Evolutionary conservation across 1,140 invertebrate genomes (phyloP), one percentile per base, ranked within the genome.

Genomic region (Daktulosphaira vitifoliae): DNA sequence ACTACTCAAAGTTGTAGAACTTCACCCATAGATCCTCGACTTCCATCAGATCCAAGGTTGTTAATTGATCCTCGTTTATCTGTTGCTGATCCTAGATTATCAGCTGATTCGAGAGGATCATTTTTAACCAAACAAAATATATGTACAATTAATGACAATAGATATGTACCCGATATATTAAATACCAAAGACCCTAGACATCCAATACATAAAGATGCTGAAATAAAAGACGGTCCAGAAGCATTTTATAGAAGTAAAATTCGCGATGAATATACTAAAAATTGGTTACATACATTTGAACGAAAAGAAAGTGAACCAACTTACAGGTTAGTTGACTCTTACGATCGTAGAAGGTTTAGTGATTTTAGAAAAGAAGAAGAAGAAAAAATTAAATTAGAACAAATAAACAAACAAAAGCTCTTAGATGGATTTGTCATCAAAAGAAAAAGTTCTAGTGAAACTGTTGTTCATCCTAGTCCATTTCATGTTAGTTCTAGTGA

Each of bases 211-310:
- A 62, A 62, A 62, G 56, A 62, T 46, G 56, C 56, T 4, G 56
- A 62, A 18, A 62, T 62, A 1, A 62, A 62, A 62, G 56, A 62
- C 20, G 56, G 56, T 5, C 56, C 56, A 20, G 56, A 62, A 62
- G 56, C 56, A 29, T 62, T 62, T 62, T 62, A 62, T 22, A 44
- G 56, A 8, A 62, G 56, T 62, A 62, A 62, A 62, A 62, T 62
- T 15, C 42, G 56, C 1, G 56, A 62, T 46, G 56, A 62, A 13
- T 62, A 62, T 48, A 62, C 56, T 2, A 62, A 62, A 48, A 62
- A 62, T 33, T 62, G 56, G 56, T 46, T 62, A 2, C 56, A 62
- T 33, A 62, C 56, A 13, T 62, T 62, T 62, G 56, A 62, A 4
- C 42, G 42, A 3, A 62, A 62, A 48, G 56, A 62, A 29, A 62